A percentile compares a stretch with the other conserved stretches of the same genome.
Evolutionary conservation across 2,797 vertebrate species (phyloP).

Genomic region (Lagocephalus sceleratus): DNA sequence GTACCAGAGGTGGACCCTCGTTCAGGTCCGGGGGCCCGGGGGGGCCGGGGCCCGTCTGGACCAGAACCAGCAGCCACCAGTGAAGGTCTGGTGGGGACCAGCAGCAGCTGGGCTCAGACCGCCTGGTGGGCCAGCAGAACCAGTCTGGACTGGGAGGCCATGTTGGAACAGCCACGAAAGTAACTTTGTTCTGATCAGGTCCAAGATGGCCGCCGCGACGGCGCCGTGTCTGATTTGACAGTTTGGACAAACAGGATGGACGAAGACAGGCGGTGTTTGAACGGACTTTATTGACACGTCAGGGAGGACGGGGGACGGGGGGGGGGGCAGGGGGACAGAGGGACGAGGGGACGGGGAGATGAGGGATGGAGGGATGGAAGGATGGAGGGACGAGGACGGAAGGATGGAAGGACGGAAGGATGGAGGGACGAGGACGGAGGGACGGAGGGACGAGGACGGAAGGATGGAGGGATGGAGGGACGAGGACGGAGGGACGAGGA

Average conservation of each 20-base stretch:
- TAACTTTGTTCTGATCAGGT: slow-evolving; percentile 13
- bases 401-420: neutral
- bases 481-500: neutral
- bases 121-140: no score
- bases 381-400: neutral
- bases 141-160: neutral
- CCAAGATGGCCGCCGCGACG: slow-evolving; percentile 29
- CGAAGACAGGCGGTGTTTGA: slow-evolving; percentile 19
- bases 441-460: neutral
- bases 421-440: no score
- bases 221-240: slow-evolving; percentile 8
- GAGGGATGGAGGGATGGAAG: no score
- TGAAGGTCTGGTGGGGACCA: neutral
- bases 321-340: neutral
- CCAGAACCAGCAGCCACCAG: neutral
- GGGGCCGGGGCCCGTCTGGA: no score
- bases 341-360: neutral
- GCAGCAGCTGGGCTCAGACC: no score
- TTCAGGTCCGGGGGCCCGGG: no score
- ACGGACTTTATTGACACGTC: slow-evolving; percentile 20
- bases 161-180: slow-evolving; percentile 4
- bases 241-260: slow-evolving; percentile 11
- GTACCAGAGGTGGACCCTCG: no score
- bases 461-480: no score
- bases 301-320: neutral